Evolutionary conservation across 2,888 invertebrate genomes (phyloP), one percentile per base, ranked within the genome.

Genomic region (Synanthedon tipuliformis): DNA sequence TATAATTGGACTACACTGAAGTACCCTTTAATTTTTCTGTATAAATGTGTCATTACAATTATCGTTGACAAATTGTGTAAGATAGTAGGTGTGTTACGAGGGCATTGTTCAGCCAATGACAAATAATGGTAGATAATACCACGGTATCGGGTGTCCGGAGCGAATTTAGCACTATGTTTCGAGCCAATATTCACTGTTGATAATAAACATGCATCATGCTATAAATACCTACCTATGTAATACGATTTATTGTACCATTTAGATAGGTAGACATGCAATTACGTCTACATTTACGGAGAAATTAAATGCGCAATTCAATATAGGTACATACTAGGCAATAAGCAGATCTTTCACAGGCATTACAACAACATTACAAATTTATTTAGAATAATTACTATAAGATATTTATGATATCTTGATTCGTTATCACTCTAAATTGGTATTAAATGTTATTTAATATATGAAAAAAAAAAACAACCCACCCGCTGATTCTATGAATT

Each of bases 51-150:
- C 50, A 52, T 50, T 49, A 34, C 34, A 53, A 16, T 40, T 16
- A 51, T 16, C 18, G 40, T 45, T 49, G 71, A 71, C 75, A 81
- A 82, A 85, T 81, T 78, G 78, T 73, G 76, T 76, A 75, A 78
- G 78, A 79, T 82, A 84, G 71, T 75, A 71, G 69, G 69, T 71
- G 68, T 68, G 65, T 69, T 67, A 68, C 65, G 70, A 70, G 72
- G 64, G 65, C 79, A 84, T 86, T 86, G 86, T 86, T 80, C 80
- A 77, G 68, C 63, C 75, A 72, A 74, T 85, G 86, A 87, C 86
- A 85, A 86, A 87, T 86, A 84, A 86, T 83, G 75, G 76, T 71
- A 79, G 86, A 87, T 87, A 87, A 85, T 86, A 79, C 81, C 81
- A 78, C 80, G 78, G 71, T 86, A 85, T 86, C 86, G 81, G 78